phyloP scores from a whole-genome alignment of 2,113 vertebrate species.

The Corythaeola cristata region DNA sequence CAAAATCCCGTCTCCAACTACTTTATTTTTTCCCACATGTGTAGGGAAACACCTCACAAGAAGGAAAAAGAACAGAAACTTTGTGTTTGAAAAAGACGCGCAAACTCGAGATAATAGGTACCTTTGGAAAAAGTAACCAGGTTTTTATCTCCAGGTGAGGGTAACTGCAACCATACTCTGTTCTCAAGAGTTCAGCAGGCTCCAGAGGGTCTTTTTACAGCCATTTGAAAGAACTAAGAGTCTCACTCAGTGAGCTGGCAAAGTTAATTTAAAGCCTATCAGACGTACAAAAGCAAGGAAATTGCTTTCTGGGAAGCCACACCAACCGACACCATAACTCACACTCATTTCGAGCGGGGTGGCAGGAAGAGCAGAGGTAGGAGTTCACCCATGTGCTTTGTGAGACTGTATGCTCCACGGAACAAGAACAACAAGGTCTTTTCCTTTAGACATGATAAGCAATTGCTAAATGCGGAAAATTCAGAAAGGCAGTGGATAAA shows the following conservation, averaged over 20 bases:
- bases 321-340: neutral
- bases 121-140: neutral
- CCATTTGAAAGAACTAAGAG: neutral
- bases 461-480: neutral
- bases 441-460: neutral
- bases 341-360: accelerated
- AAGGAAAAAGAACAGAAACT: neutral
- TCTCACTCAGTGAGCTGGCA: neutral
- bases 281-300: neutral
- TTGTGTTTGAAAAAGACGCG: neutral
- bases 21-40: accelerated
- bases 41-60: neutral
- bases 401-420: neutral
- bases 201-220: neutral
- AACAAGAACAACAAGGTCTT: neutral
- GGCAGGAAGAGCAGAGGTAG: neutral
- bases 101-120: neutral
- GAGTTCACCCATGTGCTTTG: neutral
- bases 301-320: neutral
- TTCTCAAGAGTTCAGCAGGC: neutral
- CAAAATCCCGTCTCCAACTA: neutral
- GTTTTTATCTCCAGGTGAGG: neutral
- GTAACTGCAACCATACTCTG: neutral
- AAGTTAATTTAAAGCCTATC: neutral
- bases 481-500: neutral